Percentiles rank a stretch among this genome's conserved stretches.
Evolutionary conservation across 1,140 invertebrate genomes (phyloP).

Genomic region (Maniola jurtina): DNA sequence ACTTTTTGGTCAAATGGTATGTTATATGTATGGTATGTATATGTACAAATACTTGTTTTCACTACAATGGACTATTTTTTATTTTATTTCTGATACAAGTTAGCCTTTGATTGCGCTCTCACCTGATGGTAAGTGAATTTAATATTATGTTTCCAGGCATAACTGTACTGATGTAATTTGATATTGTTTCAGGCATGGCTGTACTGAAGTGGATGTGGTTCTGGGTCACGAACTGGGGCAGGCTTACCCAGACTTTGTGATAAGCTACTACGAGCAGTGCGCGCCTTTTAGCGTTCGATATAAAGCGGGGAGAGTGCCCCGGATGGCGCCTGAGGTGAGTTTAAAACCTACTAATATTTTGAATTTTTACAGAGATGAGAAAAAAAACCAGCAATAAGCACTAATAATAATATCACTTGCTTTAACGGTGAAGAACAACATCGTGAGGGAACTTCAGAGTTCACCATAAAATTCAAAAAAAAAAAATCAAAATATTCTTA

Average conservation of each 20-base stretch:
- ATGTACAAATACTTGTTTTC: too few species aligned
- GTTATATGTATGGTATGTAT: constrained; percentile 20
- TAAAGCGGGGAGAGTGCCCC: constrained; percentile 39
- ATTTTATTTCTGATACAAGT: too few species aligned
- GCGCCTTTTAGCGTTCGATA: constrained; percentile 63
- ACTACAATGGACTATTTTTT: not conserved
- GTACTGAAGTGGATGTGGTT: constrained; percentile 66
- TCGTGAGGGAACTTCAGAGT: too few species aligned
- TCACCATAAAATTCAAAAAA: too few species aligned
- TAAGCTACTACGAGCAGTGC: constrained; percentile 61
- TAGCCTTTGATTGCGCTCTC: too few species aligned
- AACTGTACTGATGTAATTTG: constrained; percentile 57
- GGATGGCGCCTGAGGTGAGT: constrained; percentile 60
- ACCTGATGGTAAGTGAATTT: too few species aligned
- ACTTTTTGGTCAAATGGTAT: constrained; percentile 95
- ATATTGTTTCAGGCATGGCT: too few species aligned
- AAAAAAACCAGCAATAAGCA: too few species aligned
- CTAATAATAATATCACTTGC: too few species aligned
- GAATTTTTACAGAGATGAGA: too few species aligned
- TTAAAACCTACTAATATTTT: constrained; percentile 8
- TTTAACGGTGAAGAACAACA: too few species aligned
- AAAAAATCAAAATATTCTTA: too few species aligned
- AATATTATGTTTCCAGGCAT: constrained; percentile 46
- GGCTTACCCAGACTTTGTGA: constrained; percentile 62
- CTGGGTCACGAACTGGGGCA: constrained; percentile 52